Percentiles rank a stretch among this genome's conserved stretches.
Conservation (phyloP, 2,113 vertebrate genomes). For the Steatornis caripensis region DNA sequence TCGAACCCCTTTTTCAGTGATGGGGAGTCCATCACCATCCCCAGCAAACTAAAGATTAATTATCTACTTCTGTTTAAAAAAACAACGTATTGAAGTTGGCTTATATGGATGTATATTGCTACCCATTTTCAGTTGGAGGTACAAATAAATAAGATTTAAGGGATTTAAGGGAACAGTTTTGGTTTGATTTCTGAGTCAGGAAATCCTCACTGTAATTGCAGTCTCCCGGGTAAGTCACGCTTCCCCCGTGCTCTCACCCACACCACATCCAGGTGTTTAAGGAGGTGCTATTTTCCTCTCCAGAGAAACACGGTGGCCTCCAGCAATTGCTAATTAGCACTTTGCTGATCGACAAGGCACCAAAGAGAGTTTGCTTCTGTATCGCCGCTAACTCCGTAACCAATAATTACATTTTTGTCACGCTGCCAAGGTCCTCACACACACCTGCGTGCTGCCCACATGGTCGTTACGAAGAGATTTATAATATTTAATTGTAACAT, state of each 20-base stretch:
- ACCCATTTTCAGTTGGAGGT: neutral
- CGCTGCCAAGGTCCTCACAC: conserved; percentile 22
- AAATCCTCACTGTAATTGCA: conserved; percentile 2
- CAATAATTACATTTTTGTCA: conserved; percentile 24
- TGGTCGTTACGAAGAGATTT: neutral
- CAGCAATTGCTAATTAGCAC: conserved; percentile 29
- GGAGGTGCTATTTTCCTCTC: neutral
- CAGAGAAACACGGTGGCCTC: neutral
- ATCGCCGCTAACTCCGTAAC: neutral
- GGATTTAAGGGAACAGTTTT: neutral
- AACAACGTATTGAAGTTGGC: neutral
- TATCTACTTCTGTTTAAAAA: neutral
- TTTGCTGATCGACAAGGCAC: neutral
- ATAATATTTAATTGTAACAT: conserved; percentile 44
- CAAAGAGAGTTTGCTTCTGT: neutral
- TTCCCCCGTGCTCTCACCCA: neutral
- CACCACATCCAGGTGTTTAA: conserved; percentile 24
- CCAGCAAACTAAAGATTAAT: neutral
- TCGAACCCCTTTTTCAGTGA: neutral
- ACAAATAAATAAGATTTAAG: neutral
- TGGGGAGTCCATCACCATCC: neutral
- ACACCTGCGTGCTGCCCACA: conserved; percentile 27
- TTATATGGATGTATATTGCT: neutral
- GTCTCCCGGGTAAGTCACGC: neutral
- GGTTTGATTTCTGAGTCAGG: neutral